Percentiles rank a stretch among this genome's conserved stretches.
These are phyloP conservation scores for Microplitis deprimator DNA, from an alignment of 2,888 invertebrate species.

Conservation along the genomic window DNA sequence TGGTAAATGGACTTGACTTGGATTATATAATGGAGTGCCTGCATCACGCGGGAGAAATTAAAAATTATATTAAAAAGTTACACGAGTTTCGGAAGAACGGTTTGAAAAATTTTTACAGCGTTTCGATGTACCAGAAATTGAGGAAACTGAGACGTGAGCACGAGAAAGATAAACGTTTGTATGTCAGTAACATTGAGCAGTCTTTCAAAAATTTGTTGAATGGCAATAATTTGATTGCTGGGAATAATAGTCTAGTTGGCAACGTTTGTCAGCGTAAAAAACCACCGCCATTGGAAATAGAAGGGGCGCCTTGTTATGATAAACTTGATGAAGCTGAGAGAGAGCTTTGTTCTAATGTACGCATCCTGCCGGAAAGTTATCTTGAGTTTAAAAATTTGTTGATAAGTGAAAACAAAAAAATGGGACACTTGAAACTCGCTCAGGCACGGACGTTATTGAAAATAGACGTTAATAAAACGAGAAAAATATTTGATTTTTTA, in stretches of 20 bases:
- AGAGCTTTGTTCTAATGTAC: slow-evolving; percentile 82
- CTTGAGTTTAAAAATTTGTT: slow-evolving; percentile 84
- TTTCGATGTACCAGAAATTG: slow-evolving; percentile 78
- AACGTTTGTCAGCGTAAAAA: slow-evolving; percentile 58
- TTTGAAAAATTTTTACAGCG: slow-evolving; percentile 77
- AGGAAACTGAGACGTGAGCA: slow-evolving; percentile 76
- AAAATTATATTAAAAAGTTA: slow-evolving; percentile 76
- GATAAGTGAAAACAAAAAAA: slow-evolving; percentile 83
- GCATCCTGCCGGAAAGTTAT: slow-evolving; percentile 85
- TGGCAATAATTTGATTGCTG: slow-evolving; percentile 40
- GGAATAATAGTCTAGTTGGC: slow-evolving; percentile 50
- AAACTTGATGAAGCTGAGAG: slow-evolving; percentile 81
- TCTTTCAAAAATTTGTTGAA: slow-evolving; percentile 61
- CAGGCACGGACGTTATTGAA: slow-evolving; percentile 89
- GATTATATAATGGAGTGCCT: slow-evolving; percentile 85
- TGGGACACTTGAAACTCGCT: slow-evolving; percentile 82
- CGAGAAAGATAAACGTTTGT: slow-evolving; percentile 72
- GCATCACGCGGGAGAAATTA: slow-evolving; percentile 80
- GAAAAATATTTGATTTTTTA: slow-evolving; percentile 87
- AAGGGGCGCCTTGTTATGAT: slow-evolving; percentile 85
- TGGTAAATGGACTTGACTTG: slow-evolving; percentile 81
- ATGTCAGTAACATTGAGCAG: slow-evolving; percentile 64
- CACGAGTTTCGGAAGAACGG: slow-evolving; percentile 81
- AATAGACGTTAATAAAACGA: slow-evolving; percentile 94
- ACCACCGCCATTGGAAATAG: slow-evolving; percentile 77